These are phyloP conservation scores for Digitonthophagus gazella DNA, from an alignment of 2,888 invertebrate species.

Conservation along the genomic window DNA sequence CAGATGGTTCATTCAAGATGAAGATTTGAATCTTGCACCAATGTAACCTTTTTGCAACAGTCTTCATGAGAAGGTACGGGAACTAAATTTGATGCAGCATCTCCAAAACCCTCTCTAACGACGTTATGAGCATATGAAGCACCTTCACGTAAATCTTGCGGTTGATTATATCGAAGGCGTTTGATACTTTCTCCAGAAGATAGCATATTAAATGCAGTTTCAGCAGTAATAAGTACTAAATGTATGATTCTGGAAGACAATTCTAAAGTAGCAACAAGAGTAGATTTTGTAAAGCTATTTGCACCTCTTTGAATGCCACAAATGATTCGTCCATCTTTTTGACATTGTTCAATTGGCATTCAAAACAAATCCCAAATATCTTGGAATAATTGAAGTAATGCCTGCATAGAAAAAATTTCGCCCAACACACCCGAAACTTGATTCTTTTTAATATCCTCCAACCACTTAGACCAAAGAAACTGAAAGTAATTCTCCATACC, in stretches of 20 bases:
- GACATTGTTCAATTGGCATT: constrained; percentile 92
- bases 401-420: constrained; percentile 96
- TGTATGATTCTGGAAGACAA: constrained; percentile 85
- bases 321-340: constrained; percentile 83
- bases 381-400: constrained; percentile 87
- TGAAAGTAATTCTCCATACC: constrained; percentile 82
- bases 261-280: constrained; percentile 86
- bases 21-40: too few species aligned
- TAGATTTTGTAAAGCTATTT: constrained; percentile 68
- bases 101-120: constrained; percentile 89
- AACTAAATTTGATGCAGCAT: constrained; percentile 84
- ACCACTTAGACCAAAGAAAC: constrained; percentile 86
- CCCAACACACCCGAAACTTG: constrained; percentile 89
- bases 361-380: constrained; percentile 91
- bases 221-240: constrained; percentile 86
- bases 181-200: constrained; percentile 86
- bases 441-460: constrained; percentile 88
- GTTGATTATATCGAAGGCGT: constrained; percentile 71
- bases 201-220: constrained; percentile 92
- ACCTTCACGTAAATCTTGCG: constrained; percentile 92
- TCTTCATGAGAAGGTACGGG: constrained; percentile 83
- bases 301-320: constrained; percentile 75
- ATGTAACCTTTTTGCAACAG: constrained; percentile 81
- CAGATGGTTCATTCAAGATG: too few species aligned
- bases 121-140: constrained; percentile 87